Base-by-base conservation (phyloP, 1,140 invertebrate genomes). In the Scaptomyza graminum region DNA sequence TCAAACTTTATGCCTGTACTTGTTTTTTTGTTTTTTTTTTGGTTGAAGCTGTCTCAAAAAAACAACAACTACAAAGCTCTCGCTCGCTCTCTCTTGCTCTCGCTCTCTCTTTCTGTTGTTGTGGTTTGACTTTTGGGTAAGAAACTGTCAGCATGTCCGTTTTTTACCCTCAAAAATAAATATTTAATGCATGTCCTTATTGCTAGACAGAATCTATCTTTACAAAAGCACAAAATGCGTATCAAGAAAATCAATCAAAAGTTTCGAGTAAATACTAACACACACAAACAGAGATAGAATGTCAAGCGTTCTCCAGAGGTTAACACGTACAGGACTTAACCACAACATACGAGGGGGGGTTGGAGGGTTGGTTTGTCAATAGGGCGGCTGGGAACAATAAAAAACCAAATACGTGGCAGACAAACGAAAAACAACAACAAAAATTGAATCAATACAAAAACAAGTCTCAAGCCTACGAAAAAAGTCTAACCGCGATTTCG, bases 191-290 rank as follows among this genome's bases (percentile, higher is more conserved):
- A 41, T 67, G 69, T 73, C 69, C 55, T 55, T 61, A 28, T 34
- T 34, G 16, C 46, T 39, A 15, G 15, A 15, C 15, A 15, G 56
- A n/a, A 39, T 46, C n/a, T n/a, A 12, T 55, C 22, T 15, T 37
- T 31, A 44, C 44, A 47, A 47, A 65, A 43, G 62, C n/a, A 5
- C 25, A 5, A 13, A 52, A 67, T 22, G 28, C 51, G 50, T 54
- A 43, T 55, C 47, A 47, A 57, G 80, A 83, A 83, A 83, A 83
- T 83, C 79, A 83, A 83, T 83, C 79, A 83, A 83, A 78, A 67
- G 68, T 69, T 69, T 79, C 84, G 76, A 75, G 69, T 70, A 82
- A 82, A 82, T 71, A 82, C 79, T 44, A 71, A 37, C 63, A 79
- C 62, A 43, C 63, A 79, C 67, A 74, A 65, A 52, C 49, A 62